Base-by-base conservation (phyloP, 2,797 vertebrate species). In the Clarias platycephalus region DNA sequence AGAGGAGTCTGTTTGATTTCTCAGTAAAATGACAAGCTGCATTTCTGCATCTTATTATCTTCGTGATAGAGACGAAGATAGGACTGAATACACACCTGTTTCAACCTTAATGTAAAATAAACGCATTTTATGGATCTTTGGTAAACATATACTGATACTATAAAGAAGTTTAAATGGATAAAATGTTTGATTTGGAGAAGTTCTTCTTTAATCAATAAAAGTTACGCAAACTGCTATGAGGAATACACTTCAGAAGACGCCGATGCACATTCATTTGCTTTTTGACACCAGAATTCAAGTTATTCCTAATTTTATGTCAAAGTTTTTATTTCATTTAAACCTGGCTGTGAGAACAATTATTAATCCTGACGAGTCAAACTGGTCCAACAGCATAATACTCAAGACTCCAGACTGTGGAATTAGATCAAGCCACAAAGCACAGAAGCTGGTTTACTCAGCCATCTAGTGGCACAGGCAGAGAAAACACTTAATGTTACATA, bases 391-490 rank as follows among this genome's bases (percentile, higher is more conserved):
- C 4, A 5, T 26, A 40, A 37, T 49, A 20, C 77, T 26, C 1
- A 4, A 82, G 55, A 63, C 20, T 72, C 55, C 53, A 18, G 57
- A 9, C 55, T 34, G 26, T 66, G 40, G 37, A 72, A 13, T 15
- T 60, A 13, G 0, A 40, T n/a, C 57, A 78, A 34, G 3, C 55
- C 7, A 18, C 4, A 26, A 10, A 60, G 34, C 53, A 28, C 10
- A 77, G 53, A 58, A 34, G 74, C 28, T 62, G 80, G 53, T 16
- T 15, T 20, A n/a, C 24, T 80, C 70, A 37, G 53, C 76, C 83
- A 85, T 81, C 87, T 88, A 85, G 62, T 26, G 67, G 12, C 16
- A 1, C 37, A 0, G 9, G n/a, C 60, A 28, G 60, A 5, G 60
- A 49, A 26, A 63, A 79, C 24, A 6, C 1, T 49, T 20, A 24